These are phyloP conservation scores for Trididemnum nubilum DNA, from an alignment of 23 tunicate genomes.

Conservation along the genomic window DNA sequence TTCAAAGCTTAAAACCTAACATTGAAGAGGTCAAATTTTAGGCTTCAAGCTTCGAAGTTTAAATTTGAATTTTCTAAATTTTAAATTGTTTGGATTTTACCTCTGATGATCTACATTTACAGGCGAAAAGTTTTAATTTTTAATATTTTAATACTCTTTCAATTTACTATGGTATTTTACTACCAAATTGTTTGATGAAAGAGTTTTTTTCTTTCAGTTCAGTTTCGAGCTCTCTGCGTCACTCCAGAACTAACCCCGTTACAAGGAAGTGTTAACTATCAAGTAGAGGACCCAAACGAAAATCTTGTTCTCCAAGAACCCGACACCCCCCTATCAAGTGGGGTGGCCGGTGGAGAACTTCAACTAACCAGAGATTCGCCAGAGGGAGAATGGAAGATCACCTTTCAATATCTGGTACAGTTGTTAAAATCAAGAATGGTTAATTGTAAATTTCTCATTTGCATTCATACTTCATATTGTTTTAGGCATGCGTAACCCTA, in stretches of 20 bases:
- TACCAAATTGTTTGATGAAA: no score
- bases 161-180: no score
- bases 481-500: background rate
- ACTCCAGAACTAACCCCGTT: constrained; percentile 65
- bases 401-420: constrained; percentile 17
- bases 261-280: constrained; percentile 43
- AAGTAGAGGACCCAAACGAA: constrained; percentile 72
- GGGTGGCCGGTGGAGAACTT: constrained; percentile 79
- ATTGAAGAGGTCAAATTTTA: background rate
- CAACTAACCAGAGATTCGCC: constrained; percentile 52
- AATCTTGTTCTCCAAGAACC: constrained; percentile 60
- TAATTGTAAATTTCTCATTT: no score
- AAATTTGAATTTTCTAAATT: background rate
- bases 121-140: no score
- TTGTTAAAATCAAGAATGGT: background rate
- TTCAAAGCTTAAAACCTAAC: no score
- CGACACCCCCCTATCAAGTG: constrained; percentile 33
- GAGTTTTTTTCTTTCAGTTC: constrained; percentile 48
- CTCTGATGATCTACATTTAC: background rate
- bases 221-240: constrained; percentile 72
- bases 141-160: no score
- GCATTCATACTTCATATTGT: no score
- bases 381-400: constrained; percentile 54
- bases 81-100: background rate
- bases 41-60: no score